Base-by-base conservation (phyloP, 2,797 vertebrate genomes). In the Mallotus villosus region DNA sequence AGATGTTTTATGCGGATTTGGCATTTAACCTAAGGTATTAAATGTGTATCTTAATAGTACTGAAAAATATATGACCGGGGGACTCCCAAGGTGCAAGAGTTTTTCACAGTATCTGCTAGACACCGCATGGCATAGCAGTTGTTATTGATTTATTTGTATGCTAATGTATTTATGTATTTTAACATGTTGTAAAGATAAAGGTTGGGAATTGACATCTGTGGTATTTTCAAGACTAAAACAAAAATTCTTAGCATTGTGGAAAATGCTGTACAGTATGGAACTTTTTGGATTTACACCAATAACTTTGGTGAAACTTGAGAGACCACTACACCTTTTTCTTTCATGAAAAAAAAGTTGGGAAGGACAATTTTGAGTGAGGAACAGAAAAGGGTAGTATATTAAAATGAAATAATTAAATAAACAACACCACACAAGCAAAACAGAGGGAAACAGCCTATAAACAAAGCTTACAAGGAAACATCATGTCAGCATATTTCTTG, bases 401-500 rank as follows among this genome's bases (percentile, higher is more conserved):
- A 21, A 63, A 58, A 63, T 58, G 9, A 55, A 46, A 60, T 27
- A 60, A 24, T 57, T 17, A 29, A 57, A 14, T 27, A 5, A 32
- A 19, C 21, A 29, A 65, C 55, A 22, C 12, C 5, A 19, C 72
- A 68, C 67, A 62, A 73, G 78, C 78, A 71, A 83, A 81, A 83
- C 74, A 74, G 79, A 81, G 86, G 76, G 84, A 80, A 83, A 81
- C 58, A 59, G 83, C 22, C 12, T 84, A 84, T 71, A 81, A 83
- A 72, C 80, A 78, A 80, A 78, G 6, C 34, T 65, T 60, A 37
- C 51, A 78, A 83, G 78, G 81, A 78, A 74, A 71, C 73, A 58
- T 58, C 72, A 25, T 85, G 86, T 92, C 89, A 90, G 91, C 88
- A 89, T 86, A 90, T 88, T 88, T 88, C 75, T 82, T 17, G 83